phyloP scores from a whole-genome alignment of 2,888 invertebrate genomes.

The Drosophila mulleri region DNA sequence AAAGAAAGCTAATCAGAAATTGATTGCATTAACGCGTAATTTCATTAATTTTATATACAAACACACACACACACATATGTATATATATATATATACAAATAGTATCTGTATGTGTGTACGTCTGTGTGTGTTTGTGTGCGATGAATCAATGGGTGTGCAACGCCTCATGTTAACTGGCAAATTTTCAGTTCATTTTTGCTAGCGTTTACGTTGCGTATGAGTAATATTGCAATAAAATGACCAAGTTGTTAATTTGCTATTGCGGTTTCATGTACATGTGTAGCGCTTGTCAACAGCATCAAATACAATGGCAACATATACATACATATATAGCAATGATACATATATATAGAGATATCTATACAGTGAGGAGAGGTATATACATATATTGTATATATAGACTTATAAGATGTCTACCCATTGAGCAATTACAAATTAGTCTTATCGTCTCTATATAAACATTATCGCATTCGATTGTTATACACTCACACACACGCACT shows the following conservation, averaged over 20 bases:
- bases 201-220: slow-evolving; percentile 44
- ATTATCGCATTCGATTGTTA: neutral
- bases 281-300: slow-evolving; percentile 3
- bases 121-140: neutral
- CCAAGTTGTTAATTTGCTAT: slow-evolving; percentile 17
- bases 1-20: slow-evolving; percentile 42
- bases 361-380: neutral
- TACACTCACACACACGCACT: neutral
- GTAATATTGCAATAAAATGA: slow-evolving; percentile 33
- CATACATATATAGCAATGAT: neutral
- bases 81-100: too few relatives aligned
- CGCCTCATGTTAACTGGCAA: slow-evolving; percentile 25
- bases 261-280: neutral
- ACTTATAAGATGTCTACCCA: neutral
- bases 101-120: neutral
- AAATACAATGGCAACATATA: neutral
- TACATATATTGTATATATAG: neutral
- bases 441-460: slow-evolving; percentile 7
- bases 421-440: slow-evolving; percentile 3
- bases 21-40: slow-evolving; percentile 49
- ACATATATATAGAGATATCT: neutral
- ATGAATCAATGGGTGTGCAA: slow-evolving; percentile 16
- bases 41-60: slow-evolving; percentile 2
- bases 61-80: too few relatives aligned
- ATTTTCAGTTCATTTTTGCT: slow-evolving; percentile 28